These are phyloP conservation scores for Recurvirostra avosetta DNA, from an alignment of 2,113 vertebrate genomes.

Conservation along the genomic window DNA sequence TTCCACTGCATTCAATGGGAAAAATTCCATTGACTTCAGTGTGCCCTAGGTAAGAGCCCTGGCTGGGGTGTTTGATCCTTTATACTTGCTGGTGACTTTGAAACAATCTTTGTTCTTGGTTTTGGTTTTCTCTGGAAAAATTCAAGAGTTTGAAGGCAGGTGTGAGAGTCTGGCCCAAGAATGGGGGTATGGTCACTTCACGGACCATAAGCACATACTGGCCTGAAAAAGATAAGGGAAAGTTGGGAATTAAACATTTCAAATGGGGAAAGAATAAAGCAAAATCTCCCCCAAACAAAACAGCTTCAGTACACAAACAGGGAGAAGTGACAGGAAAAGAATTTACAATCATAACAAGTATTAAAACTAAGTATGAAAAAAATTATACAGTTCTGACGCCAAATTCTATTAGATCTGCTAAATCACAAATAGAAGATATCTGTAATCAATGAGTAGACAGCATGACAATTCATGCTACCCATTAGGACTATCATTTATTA, in stretches of 20 bases:
- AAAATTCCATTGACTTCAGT: background rate
- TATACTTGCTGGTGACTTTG: background rate
- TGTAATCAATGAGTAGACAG: background rate
- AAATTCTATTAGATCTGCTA: background rate
- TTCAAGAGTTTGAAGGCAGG: slow-evolving; percentile 33
- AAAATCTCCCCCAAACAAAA: background rate
- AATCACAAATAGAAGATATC: background rate
- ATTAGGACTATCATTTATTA: background rate
- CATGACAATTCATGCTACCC: background rate
- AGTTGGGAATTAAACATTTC: background rate
- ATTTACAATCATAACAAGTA: background rate
- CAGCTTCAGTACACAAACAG: background rate
- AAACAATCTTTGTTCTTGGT: background rate
- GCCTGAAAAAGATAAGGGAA: slow-evolving; percentile 26
- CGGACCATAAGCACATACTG: slow-evolving; percentile 48
- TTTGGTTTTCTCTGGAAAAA: slow-evolving; percentile 19
- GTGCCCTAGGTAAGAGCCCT: background rate
- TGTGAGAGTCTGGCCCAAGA: slow-evolving; percentile 28
- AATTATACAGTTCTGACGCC: background rate
- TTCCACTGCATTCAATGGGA: background rate
- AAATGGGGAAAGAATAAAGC: background rate
- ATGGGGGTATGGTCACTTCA: slow-evolving; percentile 42
- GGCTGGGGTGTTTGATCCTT: background rate
- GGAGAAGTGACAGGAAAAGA: background rate
- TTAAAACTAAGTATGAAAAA: background rate